Evolutionary conservation across 1,140 invertebrate genomes (phyloP).

Genomic region (Camponotus vicinus): DNA sequence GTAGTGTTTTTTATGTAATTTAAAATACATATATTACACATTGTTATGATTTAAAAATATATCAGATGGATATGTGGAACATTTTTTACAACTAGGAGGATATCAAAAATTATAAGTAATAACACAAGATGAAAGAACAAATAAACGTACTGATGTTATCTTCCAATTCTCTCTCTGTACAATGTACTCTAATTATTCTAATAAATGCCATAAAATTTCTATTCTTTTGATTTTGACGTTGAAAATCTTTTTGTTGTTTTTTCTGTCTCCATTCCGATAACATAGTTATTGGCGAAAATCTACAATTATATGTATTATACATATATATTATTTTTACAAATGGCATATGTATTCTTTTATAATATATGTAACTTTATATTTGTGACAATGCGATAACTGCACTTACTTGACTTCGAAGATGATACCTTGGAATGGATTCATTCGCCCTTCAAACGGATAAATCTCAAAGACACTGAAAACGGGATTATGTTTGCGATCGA

Average conservation of each 20-base stretch:
- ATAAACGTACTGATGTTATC: slow-evolving; percentile 53
- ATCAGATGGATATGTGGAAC: not conserved
- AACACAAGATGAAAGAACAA: not conserved
- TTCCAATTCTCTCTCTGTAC: slow-evolving; percentile 56
- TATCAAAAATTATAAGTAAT: not conserved
- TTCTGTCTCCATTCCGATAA: slow-evolving; percentile 34
- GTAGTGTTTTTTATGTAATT: too few relatives aligned
- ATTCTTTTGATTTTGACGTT: not conserved
- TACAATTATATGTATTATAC: slow-evolving; percentile 47
- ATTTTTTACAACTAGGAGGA: not conserved
- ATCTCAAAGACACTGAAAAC: slow-evolving; percentile 72
- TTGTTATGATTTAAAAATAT: not conserved
- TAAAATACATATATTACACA: too few relatives aligned
- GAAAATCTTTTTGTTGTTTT: not conserved
- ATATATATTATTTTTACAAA: slow-evolving; percentile 17
- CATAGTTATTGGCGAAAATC: slow-evolving; percentile 70
- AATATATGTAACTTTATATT: not conserved
- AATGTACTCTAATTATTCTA: slow-evolving; percentile 72
- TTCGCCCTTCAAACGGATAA: slow-evolving; percentile 72
- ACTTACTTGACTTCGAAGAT: slow-evolving; percentile 76
- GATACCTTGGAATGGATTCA: slow-evolving; percentile 76
- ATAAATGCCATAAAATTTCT: slow-evolving; percentile 74
- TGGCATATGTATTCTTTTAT: not conserved
- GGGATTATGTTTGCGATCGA: slow-evolving; percentile 63
- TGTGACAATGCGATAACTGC: not conserved